Conservation (phyloP, 1,140 invertebrate genomes). For the Metaphire vulgaris region DNA sequence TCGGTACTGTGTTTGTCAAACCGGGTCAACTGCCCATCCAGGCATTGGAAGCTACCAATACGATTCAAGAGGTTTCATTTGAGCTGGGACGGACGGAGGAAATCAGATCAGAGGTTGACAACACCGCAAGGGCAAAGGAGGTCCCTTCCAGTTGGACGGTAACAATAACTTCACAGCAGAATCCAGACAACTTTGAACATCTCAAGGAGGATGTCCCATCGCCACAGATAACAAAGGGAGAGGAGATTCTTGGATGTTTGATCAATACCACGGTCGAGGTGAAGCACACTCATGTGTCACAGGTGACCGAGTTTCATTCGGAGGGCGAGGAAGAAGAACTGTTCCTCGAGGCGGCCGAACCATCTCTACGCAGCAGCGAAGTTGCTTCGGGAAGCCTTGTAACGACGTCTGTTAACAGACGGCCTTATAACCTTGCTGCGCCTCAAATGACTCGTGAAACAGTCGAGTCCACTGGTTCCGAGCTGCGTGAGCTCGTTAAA, state of each 20-base stretch:
- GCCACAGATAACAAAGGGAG: background rate
- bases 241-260: background rate
- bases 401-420: background rate
- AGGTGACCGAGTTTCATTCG: conserved; percentile 12
- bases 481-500: background rate
- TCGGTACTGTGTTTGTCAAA: background rate
- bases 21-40: background rate
- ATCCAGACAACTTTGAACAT: background rate
- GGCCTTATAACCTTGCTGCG: background rate
- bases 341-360: conserved; percentile 13
- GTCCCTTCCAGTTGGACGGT: background rate
- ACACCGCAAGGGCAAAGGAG: background rate
- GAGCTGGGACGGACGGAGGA: background rate
- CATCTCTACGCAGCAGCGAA: background rate
- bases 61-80: background rate
- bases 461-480: background rate
- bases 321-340: conserved; percentile 22
- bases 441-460: background rate
- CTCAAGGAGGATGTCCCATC: background rate
- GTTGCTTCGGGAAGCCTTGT: background rate
- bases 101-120: background rate
- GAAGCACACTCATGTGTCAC: background rate
- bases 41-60: background rate
- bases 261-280: background rate
- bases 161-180: background rate